A percentile compares a stretch with the other conserved stretches of the same genome.
Evolutionary conservation across 2,888 invertebrate species (phyloP).

Genomic region (Sinopyrophorus schimmeli): DNA sequence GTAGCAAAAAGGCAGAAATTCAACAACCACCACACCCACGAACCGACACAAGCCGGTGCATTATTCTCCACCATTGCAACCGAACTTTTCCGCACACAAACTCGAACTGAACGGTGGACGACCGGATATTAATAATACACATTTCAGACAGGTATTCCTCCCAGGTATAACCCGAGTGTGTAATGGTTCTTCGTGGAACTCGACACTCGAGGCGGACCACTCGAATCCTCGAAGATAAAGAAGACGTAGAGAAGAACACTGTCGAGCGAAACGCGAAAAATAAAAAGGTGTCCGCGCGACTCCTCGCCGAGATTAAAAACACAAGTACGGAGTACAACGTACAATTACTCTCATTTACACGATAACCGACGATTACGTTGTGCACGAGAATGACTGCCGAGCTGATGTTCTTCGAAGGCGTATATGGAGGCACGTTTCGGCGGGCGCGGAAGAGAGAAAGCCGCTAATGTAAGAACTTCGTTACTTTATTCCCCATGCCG

Average conservation of each 20-base stretch:
- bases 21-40: constrained; percentile 29
- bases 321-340: constrained; percentile 10
- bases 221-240: background rate
- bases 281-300: background rate
- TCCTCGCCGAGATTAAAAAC: constrained; percentile 10
- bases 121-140: constrained; percentile 31
- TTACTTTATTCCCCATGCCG: constrained; percentile 4
- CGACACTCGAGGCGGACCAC: background rate
- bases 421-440: no score
- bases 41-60: constrained; percentile 1
- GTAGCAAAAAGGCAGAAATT: background rate
- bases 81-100: constrained; percentile 20
- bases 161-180: constrained; percentile 14
- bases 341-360: constrained; percentile 18
- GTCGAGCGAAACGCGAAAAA: no score
- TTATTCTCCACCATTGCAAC: constrained; percentile 1
- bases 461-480: background rate
- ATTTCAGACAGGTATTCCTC: constrained; percentile 27
- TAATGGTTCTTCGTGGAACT: constrained; percentile 18
- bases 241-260: no score
- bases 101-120: constrained; percentile 19
- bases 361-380: constrained; percentile 19
- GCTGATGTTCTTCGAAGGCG: constrained; percentile 5
- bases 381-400: constrained; percentile 1
- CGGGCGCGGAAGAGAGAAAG: constrained; percentile 16